Conservation (phyloP, 92 coral and sea anemone genomes). For the Diadumene lineata region DNA sequence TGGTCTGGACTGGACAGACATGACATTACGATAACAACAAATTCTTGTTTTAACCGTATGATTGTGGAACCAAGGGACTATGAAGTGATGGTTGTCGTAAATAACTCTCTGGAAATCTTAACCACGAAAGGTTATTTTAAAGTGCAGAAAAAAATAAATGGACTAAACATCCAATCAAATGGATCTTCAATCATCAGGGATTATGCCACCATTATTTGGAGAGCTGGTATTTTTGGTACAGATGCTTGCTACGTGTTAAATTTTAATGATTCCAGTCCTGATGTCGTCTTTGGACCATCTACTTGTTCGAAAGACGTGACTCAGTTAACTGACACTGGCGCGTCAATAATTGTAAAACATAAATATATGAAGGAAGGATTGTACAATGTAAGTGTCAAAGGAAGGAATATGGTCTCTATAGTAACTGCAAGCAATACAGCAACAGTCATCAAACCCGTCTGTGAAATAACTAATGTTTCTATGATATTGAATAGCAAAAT, state of each 20-base stretch:
- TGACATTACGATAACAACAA: conserved; percentile 2
- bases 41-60: conserved; percentile 5
- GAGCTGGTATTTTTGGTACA: conserved; percentile 37
- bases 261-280: conserved; percentile 35
- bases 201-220: conserved; percentile 12
- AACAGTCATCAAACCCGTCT: conserved; percentile 48
- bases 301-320: conserved; percentile 8
- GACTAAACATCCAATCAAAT: conserved; percentile 40
- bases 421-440: conserved; percentile 20
- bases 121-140: conserved; percentile 16
- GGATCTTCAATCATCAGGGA: conserved; percentile 23
- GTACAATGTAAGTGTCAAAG: conserved; percentile 45
- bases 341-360: conserved; percentile 26
- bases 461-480: conserved; percentile 44
- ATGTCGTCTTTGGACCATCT: conserved; percentile 31
- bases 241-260: conserved; percentile 50
- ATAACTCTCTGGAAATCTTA: conserved; percentile 49
- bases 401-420: conserved; percentile 57
- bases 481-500: conserved; percentile 31
- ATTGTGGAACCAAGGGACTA: conserved; percentile 28
- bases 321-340: neutral
- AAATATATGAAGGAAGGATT: conserved; percentile 50
- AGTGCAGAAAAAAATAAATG: conserved; percentile 44
- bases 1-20: conserved; percentile 35
- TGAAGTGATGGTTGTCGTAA: conserved; percentile 39